Evolutionary conservation across 2,797 vertebrate genomes (phyloP).

Genomic region (Lemur catta): DNA sequence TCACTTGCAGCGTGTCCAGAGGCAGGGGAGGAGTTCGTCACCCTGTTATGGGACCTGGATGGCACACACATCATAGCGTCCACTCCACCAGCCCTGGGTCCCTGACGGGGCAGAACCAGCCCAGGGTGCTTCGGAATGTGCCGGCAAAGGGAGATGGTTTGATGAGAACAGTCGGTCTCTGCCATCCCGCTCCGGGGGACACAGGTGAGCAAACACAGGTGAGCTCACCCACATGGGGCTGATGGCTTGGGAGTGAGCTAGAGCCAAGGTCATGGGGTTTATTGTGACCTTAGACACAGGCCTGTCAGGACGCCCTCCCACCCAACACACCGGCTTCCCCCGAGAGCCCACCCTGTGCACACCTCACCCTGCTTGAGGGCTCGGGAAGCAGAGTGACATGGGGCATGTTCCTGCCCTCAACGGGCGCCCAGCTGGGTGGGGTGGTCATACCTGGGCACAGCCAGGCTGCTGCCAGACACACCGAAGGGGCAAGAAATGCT

Average conservation of each 20-base stretch:
- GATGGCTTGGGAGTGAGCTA: accelerated
- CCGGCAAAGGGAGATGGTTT: no score
- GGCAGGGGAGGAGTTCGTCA: accelerated
- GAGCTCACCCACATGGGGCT: accelerated
- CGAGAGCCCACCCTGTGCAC: neutral
- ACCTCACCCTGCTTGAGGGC: neutral
- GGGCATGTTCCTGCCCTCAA: neutral
- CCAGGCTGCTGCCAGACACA: neutral
- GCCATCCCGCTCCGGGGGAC: accelerated
- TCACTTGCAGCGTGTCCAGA: neutral
- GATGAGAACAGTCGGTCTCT: neutral
- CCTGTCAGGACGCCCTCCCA: neutral
- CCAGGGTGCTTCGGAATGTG: neutral
- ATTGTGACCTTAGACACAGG: neutral
- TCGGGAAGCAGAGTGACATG: neutral
- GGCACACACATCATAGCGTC: no score
- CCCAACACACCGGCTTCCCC: neutral
- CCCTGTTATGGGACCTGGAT: accelerated
- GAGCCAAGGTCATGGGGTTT: neutral
- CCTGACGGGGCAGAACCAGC: accelerated
- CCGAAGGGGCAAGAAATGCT: neutral
- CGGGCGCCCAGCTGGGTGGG: neutral
- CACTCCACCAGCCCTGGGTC: no score
- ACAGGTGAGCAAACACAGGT: neutral
- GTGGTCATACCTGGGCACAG: no score